phyloP scores from a whole-genome alignment of 2,113 vertebrate genomes.

The Anthoscopus minutus region DNA sequence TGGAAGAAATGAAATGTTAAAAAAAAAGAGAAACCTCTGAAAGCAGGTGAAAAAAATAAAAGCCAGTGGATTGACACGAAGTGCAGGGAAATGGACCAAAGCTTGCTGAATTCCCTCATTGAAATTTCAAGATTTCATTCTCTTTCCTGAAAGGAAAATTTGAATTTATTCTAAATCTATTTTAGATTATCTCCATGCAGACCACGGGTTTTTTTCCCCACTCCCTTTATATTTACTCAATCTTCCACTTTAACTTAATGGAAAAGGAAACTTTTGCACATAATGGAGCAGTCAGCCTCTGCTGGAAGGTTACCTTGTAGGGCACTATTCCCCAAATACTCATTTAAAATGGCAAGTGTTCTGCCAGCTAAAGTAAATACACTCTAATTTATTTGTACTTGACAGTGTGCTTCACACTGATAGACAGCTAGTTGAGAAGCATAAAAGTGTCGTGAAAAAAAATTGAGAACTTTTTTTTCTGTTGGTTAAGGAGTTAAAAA shows the following conservation, averaged over 20 bases:
- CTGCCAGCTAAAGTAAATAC: not conserved
- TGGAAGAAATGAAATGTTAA: not conserved
- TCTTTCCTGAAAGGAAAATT: not conserved
- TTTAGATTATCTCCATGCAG: not conserved
- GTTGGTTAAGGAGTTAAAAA: not conserved
- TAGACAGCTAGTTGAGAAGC: not conserved
- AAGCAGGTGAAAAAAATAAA: not conserved
- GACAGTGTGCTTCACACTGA: not conserved
- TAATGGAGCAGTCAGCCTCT: not conserved
- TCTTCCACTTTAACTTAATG: not conserved
- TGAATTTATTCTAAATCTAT: not conserved
- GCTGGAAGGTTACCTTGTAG: not conserved
- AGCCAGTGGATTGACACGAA: not conserved
- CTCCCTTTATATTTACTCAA: not conserved
- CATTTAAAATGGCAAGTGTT: not conserved
- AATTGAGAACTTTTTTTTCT: not conserved
- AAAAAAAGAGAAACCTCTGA: too few relatives aligned
- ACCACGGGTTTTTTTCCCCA: fast-evolving
- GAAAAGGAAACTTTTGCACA: not conserved
- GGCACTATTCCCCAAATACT: not conserved
- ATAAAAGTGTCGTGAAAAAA: not conserved
- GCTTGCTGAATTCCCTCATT: not conserved
- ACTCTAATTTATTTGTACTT: conserved; percentile 16
- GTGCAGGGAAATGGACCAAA: not conserved
- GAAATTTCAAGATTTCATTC: not conserved